Evolutionary conservation across 2,113 vertebrate species (phyloP), one percentile per base, ranked within the genome.

Genomic region (Microcebus ravelobensis): DNA sequence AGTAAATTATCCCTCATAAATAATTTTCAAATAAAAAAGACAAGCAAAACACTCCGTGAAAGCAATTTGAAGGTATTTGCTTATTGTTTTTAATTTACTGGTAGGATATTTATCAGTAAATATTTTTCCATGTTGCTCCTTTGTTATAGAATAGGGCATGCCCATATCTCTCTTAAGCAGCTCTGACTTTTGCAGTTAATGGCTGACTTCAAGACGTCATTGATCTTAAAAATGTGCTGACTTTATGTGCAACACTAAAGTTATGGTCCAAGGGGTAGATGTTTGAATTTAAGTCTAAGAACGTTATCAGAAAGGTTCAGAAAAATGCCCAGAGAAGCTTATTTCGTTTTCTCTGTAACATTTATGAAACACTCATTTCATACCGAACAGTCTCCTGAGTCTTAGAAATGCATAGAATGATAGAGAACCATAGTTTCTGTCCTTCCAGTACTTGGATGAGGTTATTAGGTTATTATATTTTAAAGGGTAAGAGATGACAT

Each of bases 151-250:
- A 84, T 18, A 76, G 59, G 55, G 50, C 85, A 74, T 94, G 80
- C 20, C 61, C 20, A 13, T 97, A 77, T 96, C 95, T 95, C 42
- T 57, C 77, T 94, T 87, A 95, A 91, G 81, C 95, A 87, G 23
- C 74, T 94, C 59, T 94, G 94, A 74, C 88, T 95, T 74, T 71
- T 96, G 42, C 59, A 94, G 73, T 94, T 91, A 98, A 94, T 95
- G 90, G 65, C 55, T 97, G 94, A 91, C 95, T 98, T 97, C 90
- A 96, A 94, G 70, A 87, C 0, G 0, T 82, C 94, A 85, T 97
- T 96, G 97, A 97, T 97, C 96, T 97, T 98, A 36, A 98, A 98
- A 98, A 97, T 97, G 91, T 97, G 97, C 97, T 97, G 95, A 97
- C 70, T 97, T 90, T 85, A 96, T 79, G 81, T 92, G 71, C 79